These are phyloP conservation scores for Sebastes nivosus DNA, from an alignment of 2,797 vertebrate genomes.

Conservation along the genomic window DNA sequence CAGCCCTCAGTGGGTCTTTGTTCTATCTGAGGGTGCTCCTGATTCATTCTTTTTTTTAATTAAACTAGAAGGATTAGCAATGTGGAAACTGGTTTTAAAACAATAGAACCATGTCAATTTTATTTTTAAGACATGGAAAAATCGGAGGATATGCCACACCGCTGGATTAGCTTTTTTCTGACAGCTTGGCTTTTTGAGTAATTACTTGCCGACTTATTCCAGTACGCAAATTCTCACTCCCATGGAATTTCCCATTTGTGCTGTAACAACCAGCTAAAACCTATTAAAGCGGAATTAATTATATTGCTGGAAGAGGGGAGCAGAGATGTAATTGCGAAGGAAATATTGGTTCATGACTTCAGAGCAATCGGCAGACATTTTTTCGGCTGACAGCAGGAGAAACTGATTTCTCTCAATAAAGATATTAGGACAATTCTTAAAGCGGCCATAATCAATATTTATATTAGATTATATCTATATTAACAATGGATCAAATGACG, in stretches of 20 bases:
- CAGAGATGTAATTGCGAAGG: slow-evolving; percentile 26
- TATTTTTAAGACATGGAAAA: slow-evolving; percentile 49
- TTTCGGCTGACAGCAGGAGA: not conserved
- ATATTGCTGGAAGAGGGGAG: slow-evolving; percentile 23
- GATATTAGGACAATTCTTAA: not conserved
- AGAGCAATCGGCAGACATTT: slow-evolving; percentile 6
- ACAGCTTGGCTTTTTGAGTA: slow-evolving; percentile 55
- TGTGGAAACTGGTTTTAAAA: slow-evolving; percentile 53
- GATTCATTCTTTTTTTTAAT: slow-evolving; percentile 44
- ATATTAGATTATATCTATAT: not conserved
- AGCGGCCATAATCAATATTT: not conserved
- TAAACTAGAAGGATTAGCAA: slow-evolving; percentile 57
- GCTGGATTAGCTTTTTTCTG: slow-evolving; percentile 62
- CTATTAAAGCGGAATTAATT: slow-evolving; percentile 67
- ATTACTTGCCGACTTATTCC: slow-evolving; percentile 65
- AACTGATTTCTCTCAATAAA: not conserved
- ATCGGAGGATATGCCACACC: slow-evolving; percentile 45
- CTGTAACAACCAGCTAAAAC: slow-evolving; percentile 65
- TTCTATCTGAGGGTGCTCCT: slow-evolving; percentile 1
- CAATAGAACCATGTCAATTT: slow-evolving; percentile 58
- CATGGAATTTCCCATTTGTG: slow-evolving; percentile 63
- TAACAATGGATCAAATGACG: not conserved
- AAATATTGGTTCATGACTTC: slow-evolving; percentile 41
- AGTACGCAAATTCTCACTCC: slow-evolving; percentile 59
- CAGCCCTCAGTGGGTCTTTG: not conserved